Conservation (phyloP, 2,888 invertebrate species). For the Rhaphigaster nebulosa region DNA sequence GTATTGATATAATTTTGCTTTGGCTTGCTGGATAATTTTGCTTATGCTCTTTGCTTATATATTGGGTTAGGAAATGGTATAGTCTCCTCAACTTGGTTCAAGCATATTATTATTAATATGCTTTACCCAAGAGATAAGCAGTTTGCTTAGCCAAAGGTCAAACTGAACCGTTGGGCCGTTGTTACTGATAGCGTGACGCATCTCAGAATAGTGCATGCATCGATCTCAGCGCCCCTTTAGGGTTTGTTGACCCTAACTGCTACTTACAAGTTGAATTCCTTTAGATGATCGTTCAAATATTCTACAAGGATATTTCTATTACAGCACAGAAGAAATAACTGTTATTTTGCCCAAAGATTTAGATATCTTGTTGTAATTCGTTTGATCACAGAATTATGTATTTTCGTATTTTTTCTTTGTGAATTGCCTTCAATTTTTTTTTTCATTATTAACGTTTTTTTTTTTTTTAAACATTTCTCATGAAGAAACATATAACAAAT, state of each 20-base stretch:
- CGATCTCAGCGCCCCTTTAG: slow-evolving; percentile 22
- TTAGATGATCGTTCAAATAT: not conserved
- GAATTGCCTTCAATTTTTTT: too few relatives aligned
- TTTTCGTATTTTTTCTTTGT: too few relatives aligned
- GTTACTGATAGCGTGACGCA: slow-evolving; percentile 45
- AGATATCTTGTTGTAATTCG: not conserved
- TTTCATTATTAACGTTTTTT: too few relatives aligned
- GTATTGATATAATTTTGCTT: too few relatives aligned
- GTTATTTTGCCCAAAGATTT: not conserved
- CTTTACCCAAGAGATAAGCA: not conserved
- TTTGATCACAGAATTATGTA: not conserved
- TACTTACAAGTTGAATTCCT: not conserved
- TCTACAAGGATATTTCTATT: not conserved
- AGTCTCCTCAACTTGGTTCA: not conserved
- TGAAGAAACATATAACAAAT: too few relatives aligned
- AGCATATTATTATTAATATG: not conserved
- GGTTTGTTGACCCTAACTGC: slow-evolving; percentile 32
- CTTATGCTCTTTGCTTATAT: too few relatives aligned
- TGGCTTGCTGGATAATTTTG: too few relatives aligned
- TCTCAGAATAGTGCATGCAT: slow-evolving; percentile 23
- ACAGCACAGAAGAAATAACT: too few relatives aligned
- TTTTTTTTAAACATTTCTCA: too few relatives aligned
- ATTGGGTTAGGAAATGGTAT: too few relatives aligned
- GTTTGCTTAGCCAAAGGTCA: not conserved
- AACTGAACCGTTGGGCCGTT: slow-evolving; percentile 15